phyloP scores from a whole-genome alignment of 2,888 invertebrate species.

The Chrysomela aeneicollis region DNA sequence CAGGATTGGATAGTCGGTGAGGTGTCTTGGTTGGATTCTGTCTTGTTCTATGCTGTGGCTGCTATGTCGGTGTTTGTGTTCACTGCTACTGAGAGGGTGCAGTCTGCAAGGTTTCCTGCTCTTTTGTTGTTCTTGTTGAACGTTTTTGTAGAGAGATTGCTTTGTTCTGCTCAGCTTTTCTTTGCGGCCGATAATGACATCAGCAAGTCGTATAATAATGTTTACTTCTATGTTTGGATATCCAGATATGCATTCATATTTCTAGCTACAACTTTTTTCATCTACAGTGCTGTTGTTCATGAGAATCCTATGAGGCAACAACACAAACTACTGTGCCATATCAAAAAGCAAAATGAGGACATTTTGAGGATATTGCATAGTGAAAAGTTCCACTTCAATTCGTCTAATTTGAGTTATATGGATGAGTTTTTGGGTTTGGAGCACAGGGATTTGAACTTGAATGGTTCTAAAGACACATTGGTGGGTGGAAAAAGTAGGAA shows the following conservation, averaged over 20 bases:
- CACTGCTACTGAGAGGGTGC: conserved; percentile 66
- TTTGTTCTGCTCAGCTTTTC: conserved; percentile 45
- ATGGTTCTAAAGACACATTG: not conserved
- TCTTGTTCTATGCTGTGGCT: conserved; percentile 67
- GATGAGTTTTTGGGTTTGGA: conserved; percentile 25
- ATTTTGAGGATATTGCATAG: conserved; percentile 44
- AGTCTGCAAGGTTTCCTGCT: conserved; percentile 65
- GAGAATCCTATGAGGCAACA: conserved; percentile 61
- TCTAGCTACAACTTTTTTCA: conserved; percentile 54
- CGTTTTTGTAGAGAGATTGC: conserved; percentile 63
- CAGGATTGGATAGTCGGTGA: conserved; percentile 71
- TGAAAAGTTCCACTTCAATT: conserved; percentile 28
- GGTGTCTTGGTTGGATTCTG: conserved; percentile 70
- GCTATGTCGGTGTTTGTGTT: conserved; percentile 65
- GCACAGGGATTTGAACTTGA: not conserved
- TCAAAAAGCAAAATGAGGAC: conserved; percentile 57
- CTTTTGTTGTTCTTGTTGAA: conserved; percentile 64
- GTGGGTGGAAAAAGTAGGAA: not conserved
- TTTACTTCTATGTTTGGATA: conserved; percentile 61
- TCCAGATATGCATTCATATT: conserved; percentile 60
- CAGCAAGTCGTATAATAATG: conserved; percentile 52
- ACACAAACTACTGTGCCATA: conserved; percentile 59
- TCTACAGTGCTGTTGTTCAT: conserved; percentile 56
- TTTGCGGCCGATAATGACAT: not conserved
- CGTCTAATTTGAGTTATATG: conserved; percentile 29